Evolutionary conservation across 2,888 invertebrate genomes (phyloP).

Genomic region (Eupithecia centaureata): DNA sequence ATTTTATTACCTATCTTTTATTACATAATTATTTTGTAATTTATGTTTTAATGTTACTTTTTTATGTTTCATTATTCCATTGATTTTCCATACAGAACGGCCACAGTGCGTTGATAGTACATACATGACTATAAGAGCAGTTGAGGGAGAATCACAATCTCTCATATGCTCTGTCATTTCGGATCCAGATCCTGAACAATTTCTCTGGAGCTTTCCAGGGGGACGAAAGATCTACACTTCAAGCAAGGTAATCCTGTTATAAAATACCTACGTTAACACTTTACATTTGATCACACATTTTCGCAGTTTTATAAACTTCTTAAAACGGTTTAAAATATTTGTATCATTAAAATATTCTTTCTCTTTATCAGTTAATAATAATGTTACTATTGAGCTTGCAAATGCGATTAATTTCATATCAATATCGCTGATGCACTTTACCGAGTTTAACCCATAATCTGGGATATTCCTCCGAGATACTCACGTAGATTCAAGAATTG

Average conservation of each 20-base stretch:
- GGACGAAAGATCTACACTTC: slow-evolving; percentile 63
- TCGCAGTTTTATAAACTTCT: background rate
- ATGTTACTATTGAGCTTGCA: too few relatives aligned
- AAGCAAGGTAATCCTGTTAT: slow-evolving; percentile 49
- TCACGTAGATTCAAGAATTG: too few relatives aligned
- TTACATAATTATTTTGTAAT: background rate
- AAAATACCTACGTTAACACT: background rate
- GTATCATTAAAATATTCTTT: too few relatives aligned
- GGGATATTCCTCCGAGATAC: too few relatives aligned
- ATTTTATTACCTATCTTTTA: background rate
- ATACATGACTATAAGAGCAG: slow-evolving; percentile 57
- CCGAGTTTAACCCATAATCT: too few relatives aligned
- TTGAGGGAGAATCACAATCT: slow-evolving; percentile 57
- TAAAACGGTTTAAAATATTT: too few relatives aligned
- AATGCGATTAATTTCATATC: too few relatives aligned
- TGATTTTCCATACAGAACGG: slow-evolving; percentile 52
- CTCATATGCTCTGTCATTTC: slow-evolving; percentile 66
- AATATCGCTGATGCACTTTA: too few relatives aligned
- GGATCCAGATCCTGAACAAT: slow-evolving; percentile 65
- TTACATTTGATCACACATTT: background rate
- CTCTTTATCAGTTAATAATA: too few relatives aligned
- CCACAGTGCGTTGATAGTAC: slow-evolving; percentile 59
- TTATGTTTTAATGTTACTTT: background rate
- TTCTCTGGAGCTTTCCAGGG: slow-evolving; percentile 71
- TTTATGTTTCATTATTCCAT: background rate